phyloP scores from a whole-genome alignment of 2,888 invertebrate genomes.

The Nudaria mundana region DNA sequence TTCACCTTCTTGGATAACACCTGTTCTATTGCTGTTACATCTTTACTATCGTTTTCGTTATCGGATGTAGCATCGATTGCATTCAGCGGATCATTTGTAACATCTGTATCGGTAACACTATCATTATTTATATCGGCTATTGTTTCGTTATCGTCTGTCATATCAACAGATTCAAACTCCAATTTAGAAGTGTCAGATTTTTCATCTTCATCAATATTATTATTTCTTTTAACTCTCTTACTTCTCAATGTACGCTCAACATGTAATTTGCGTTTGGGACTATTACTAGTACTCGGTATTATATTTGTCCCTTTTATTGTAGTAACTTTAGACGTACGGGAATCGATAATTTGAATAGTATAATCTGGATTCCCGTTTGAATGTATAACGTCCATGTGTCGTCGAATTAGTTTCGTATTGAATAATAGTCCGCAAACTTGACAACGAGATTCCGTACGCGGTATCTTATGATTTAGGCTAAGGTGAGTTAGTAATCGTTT shows the following conservation, averaged over 20 bases:
- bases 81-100: neutral
- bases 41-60: neutral
- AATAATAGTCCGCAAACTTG: conserved; percentile 3
- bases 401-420: neutral
- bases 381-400: neutral
- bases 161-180: conserved; percentile 4
- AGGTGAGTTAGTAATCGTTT: conserved; percentile 1
- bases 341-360: neutral
- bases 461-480: neutral
- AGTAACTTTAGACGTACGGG: neutral
- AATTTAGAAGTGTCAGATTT: conserved; percentile 3
- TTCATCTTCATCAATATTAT: neutral
- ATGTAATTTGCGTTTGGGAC: neutral
- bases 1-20: conserved; percentile 8
- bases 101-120: neutral
- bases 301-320: conserved; percentile 5
- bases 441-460: neutral
- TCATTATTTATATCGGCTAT: neutral
- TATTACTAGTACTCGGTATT: neutral
- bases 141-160: neutral
- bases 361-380: neutral
- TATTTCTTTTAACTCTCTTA: neutral
- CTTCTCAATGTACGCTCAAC: neutral
- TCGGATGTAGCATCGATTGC: neutral
- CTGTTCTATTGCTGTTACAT: neutral